Base-by-base conservation (phyloP, 2,888 invertebrate species). In the Altica lythri region DNA sequence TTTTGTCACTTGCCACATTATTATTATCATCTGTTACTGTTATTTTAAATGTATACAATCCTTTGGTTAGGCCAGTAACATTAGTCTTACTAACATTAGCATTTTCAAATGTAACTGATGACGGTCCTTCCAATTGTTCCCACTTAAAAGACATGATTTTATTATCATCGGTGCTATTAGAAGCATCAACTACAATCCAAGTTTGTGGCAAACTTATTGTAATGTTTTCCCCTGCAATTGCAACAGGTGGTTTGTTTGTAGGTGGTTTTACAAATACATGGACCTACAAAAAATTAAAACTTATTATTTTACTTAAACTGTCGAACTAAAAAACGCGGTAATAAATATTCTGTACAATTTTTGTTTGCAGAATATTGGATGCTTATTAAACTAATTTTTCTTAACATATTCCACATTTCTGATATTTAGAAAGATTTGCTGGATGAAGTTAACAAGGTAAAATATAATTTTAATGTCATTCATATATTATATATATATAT, bases 251-350 rank as follows among this genome's bases (percentile, higher is more conserved):
- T 49, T 88, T 88, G 72, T 92, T 91, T 1, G 90, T 90, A 1
- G 91, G 90, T 1, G 90, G 90, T 75, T 95, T 95, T 0, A 96
- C 95, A 74, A 95, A 94, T 1, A 96, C 94, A 70, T 91, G 92
- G 0, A 95, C 92, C 60, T 90, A 48, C 14, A 25, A 8, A 47
- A 47, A 38, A 43, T 19, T 8, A 14, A 13, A 48, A 19, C 42
- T 30, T 1, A 18, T 14, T 4, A 27, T 43, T n/a, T 17, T 9
- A 14, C n/a, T n/a, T n/a, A n/a, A n/a, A n/a, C n/a, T n/a, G n/a
- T n/a, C n/a, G n/a, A n/a, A n/a, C n/a, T n/a, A n/a, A n/a, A n/a
- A n/a, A n/a, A n/a, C n/a, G n/a, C n/a, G n/a, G n/a, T n/a, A n/a
- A n/a, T n/a, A n/a, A n/a, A n/a, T n/a, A n/a, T n/a, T n/a, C n/a